These are phyloP conservation scores for Heliothis subflexa DNA, from an alignment of 1,140 invertebrate species.

Conservation along the genomic window DNA sequence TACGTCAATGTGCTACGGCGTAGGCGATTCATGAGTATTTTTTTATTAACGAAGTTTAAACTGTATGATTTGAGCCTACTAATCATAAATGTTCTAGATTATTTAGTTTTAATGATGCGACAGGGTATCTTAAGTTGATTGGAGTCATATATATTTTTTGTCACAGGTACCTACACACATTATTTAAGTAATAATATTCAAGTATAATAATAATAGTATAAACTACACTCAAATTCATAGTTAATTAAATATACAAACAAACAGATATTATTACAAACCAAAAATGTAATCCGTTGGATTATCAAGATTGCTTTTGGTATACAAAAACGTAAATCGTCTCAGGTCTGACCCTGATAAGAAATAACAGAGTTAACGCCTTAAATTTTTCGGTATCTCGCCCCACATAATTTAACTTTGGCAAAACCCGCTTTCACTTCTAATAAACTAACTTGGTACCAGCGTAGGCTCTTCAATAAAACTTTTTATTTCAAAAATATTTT, in stretches of 20 bases:
- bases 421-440: conserved; percentile 33
- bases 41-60: neutral
- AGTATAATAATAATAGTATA: no score
- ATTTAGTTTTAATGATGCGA: no score
- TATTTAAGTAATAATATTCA: no score
- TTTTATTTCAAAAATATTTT: conserved; percentile 45
- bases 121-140: no score
- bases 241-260: neutral
- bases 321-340: neutral
- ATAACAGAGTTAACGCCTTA: conserved; percentile 30
- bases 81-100: no score
- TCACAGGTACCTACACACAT: no score
- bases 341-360: conserved; percentile 18
- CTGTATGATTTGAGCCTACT: no score
- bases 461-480: conserved; percentile 52
- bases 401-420: conserved; percentile 53
- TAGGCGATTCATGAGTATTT: conserved; percentile 15
- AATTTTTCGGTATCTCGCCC: conserved; percentile 25
- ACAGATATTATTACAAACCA: no score
- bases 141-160: no score
- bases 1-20: conserved; percentile 30
- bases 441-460: conserved; percentile 39
- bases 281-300: neutral
- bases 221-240: no score
- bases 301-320: neutral